Evolutionary conservation across 1,140 invertebrate genomes (phyloP).

Genomic region (Solen grandis): DNA sequence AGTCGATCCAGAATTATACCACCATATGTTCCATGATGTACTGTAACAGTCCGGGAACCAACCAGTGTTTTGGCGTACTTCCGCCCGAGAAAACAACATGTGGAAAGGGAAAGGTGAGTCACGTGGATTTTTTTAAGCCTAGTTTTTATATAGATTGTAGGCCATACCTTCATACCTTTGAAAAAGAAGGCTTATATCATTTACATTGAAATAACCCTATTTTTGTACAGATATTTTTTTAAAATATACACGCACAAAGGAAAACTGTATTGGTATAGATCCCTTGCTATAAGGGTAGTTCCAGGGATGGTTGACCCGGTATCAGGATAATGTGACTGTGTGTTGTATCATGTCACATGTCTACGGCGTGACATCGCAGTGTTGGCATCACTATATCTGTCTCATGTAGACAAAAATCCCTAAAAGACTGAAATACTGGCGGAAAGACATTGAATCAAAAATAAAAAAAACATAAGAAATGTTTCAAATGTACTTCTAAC

Average conservation of each 20-base stretch:
- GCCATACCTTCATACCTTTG: background rate
- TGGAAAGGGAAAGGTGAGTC: constrained; percentile 67
- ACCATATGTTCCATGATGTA: constrained; percentile 67
- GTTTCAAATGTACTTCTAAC: too few species aligned
- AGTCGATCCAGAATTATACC: constrained; percentile 60
- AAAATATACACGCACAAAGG: background rate
- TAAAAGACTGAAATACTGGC: too few species aligned
- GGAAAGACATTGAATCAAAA: background rate
- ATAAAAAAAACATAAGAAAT: too few species aligned
- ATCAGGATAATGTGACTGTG: too few species aligned
- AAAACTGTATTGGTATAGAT: background rate
- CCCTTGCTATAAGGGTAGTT: background rate
- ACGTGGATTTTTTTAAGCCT: background rate
- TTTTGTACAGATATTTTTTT: background rate
- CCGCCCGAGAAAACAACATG: constrained; percentile 68
- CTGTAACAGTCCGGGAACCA: constrained; percentile 61
- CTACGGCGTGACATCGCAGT: too few species aligned
- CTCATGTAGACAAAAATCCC: too few species aligned
- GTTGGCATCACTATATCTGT: too few species aligned
- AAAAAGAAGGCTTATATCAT: background rate
- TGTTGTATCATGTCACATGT: too few species aligned
- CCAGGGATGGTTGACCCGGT: too few species aligned
- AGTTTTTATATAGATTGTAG: background rate
- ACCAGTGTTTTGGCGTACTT: constrained; percentile 55
- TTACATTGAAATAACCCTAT: background rate